phyloP scores from a whole-genome alignment of 1,140 invertebrate species.

The Drosophila nigrodunni region DNA sequence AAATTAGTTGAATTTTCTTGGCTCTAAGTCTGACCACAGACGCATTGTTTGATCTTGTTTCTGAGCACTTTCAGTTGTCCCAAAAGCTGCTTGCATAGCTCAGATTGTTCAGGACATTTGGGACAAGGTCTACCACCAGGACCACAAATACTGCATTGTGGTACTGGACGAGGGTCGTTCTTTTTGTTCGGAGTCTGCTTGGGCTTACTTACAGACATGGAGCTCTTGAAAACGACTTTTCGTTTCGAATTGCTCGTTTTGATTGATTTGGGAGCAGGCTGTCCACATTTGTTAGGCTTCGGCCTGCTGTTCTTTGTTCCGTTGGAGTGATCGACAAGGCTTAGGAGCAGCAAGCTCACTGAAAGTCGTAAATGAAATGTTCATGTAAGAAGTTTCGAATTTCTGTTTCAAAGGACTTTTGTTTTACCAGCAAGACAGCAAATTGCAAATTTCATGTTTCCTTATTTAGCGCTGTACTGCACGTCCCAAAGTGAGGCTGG shows the following conservation, averaged over 20 bases:
- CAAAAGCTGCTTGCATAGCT: constrained; percentile 8
- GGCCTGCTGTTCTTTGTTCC: not conserved
- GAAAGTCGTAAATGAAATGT: not conserved
- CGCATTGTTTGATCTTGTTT: constrained; percentile 17
- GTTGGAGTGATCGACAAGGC: not conserved
- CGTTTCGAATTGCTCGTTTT: no score
- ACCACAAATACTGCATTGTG: constrained; percentile 22
- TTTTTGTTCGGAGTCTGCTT: not conserved
- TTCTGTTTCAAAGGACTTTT: not conserved
- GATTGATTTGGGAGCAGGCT: no score
- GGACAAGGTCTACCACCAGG: constrained; percentile 36
- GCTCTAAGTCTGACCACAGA: constrained; percentile 16
- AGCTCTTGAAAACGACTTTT: no score
- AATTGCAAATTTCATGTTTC: constrained; percentile 19
- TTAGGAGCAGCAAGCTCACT: constrained; percentile 31
- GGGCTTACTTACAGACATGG: not conserved
- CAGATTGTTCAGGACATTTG: constrained; percentile 1
- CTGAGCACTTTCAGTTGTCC: not conserved
- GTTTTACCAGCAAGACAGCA: constrained; percentile 29
- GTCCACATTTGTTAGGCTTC: no score
- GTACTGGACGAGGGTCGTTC: not conserved
- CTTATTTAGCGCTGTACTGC: not conserved
- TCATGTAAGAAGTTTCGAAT: no score
- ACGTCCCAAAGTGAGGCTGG: constrained; percentile 1
- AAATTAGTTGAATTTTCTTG: no score